Base-by-base conservation (phyloP, 2,888 invertebrate species). In the Stenolophus ochropezus region DNA sequence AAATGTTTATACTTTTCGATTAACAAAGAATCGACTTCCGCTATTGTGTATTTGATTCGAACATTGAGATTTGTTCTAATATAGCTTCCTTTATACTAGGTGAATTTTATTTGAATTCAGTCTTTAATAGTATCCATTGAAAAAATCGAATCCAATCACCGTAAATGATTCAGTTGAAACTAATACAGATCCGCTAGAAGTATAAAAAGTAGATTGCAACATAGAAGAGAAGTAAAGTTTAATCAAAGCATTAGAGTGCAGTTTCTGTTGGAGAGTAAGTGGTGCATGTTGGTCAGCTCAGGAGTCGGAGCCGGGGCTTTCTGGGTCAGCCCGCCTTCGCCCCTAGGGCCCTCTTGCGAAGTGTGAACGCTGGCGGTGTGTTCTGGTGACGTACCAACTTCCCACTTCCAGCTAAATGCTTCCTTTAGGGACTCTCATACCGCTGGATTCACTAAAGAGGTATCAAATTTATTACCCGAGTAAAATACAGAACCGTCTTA, bases 381-480 rank as follows among this genome's bases (percentile, higher is more conserved):
- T 79, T 53, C 33, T 79, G 79, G 79, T 79, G 79, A 79, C 71
- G 79, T 71, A 51, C 71, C 71, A 79, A 79, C 27, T 79, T 79
- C 25, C 25, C 49, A 69, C 79, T 71, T 49, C 20, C 16, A 69
- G 69, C 71, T 79, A 79, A 79, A 71, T 79, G 53, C 71, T 53
- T 51, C 71, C 79, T 69, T 27, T 14, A 79, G 79, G 71, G 79
- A 79, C 1, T 79, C 53, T 69, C 69, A 79, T 27, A 79, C 71
- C 69, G 25, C 65, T 69, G 69, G 51, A 79, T 71, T 79, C 79
- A 71, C 79, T 79, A 79, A 71, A 79, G 79, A 79, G 53, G 69
- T 53, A 69, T 69, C 8, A 49, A 71, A 79, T 79, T 79, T 79
- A 79, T 69, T 79, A 27, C 53, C 4, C 23, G 14, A 23, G 25